Base-by-base conservation (phyloP, 2,888 invertebrate species). In the Drosophila antonietae region DNA sequence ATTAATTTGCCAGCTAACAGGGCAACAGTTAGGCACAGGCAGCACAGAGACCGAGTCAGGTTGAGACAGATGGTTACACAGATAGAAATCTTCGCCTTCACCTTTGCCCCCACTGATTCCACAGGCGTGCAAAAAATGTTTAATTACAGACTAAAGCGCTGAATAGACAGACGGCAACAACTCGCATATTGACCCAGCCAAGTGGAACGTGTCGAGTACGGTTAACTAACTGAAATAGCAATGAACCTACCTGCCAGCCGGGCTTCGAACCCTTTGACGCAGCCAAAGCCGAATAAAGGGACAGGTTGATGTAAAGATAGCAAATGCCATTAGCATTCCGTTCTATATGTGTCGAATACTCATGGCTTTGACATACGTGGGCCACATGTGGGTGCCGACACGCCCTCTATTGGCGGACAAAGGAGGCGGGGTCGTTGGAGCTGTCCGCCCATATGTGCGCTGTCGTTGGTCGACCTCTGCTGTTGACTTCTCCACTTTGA, bases 171-270 rank as follows among this genome's bases (percentile, higher is more conserved):
- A 72, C 68, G 57, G 60, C 68, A 61, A 37, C 58, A 64, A 56
- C 69, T 61, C 68, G 70, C 85, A 74, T 84, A 88, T 84, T 89
- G 88, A 75, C 61, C 70, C 67, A 79, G 68, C 89, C 83, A 70
- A 73, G 75, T 68, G 79, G 74, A 84, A 88, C 80, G 83, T 80
- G 88, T 79, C 83, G 73, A 82, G 77, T 80, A 88, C 85, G 83
- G 88, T 89, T 84, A 81, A 88, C 82, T 88, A 85, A 84, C 85
- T 85, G 88, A 81, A 89, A 78, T 71, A 73, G 81, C 81, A 72
- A 74, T 78, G 78, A 69, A 65, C 61, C 58, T 60, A 39, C 68
- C 51, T 55, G 46, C 23, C 66, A 61, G 46, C 51, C 61, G 57
- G 69, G 51, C 44, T 46, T 56, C 55, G 35, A 88, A 83, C 84